Evolutionary conservation across 2,888 invertebrate species (phyloP), one percentile per base, ranked within the genome.

Genomic region (Nycteola revayana): DNA sequence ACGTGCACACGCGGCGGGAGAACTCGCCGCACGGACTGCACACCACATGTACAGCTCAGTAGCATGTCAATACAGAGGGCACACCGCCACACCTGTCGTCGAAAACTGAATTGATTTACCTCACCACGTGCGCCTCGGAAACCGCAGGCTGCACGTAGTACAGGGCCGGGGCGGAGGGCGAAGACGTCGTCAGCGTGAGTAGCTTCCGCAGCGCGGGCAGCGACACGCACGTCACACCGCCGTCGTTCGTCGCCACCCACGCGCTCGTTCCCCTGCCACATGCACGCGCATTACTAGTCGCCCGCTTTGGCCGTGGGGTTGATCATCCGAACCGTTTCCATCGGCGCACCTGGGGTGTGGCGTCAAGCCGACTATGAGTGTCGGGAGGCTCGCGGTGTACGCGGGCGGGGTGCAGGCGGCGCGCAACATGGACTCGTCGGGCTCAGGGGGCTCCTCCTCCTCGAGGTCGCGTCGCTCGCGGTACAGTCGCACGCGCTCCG

Each of bases 191-290:
- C 22, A 40, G 37, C 32, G 36, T 42, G 22, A 65, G 62, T 56
- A 78, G 58, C 43, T 49, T 42, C 7, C 31, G 42, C 65, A 82
- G 63, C 33, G 50, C 29, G 10, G 74, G 70, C 53, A 75, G 54
- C 39, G 75, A 55, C 36, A 57, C 58, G 63, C 79, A 75, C 43
- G 39, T 24, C 32, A 56, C 65, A 38, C 57, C 52, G 32, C 73
- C 76, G 38, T 54, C 65, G 9, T 49, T 30, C 32, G 63, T 60
- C 45, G 60, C 46, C 36, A 61, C 72, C 80, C 79, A 80, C 50
- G 72, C 49, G 49, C 70, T 66, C 1, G 66, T 60, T 4, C 60
- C 69, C 30, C 80, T 80, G 63, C 7, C 14, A 14, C n/a, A n/a
- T n/a, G 18, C 18, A 21, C 7, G 7, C 3, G 14, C 5, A 14